phyloP scores from a whole-genome alignment of 2,113 vertebrate genomes.

The Lophius piscatorius region DNA sequence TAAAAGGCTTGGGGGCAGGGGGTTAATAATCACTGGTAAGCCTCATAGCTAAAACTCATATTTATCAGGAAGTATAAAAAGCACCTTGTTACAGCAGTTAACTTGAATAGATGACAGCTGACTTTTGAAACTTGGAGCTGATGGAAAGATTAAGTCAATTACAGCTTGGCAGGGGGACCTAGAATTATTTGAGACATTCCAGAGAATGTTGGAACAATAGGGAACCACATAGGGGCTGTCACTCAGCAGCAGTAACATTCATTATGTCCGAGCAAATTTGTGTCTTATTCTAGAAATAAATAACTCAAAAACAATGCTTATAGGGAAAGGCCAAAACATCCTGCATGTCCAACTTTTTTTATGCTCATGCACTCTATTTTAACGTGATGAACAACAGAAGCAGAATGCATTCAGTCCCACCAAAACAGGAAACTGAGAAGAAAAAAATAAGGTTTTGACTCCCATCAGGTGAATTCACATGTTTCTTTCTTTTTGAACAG shows the following conservation, averaged over 20 bases:
- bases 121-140: constrained; percentile 46
- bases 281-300: neutral
- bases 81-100: constrained; percentile 68
- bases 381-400: neutral
- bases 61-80: constrained; percentile 44
- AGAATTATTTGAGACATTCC: constrained; percentile 70
- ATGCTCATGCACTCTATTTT: constrained; percentile 14
- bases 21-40: constrained; percentile 53
- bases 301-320: constrained; percentile 1
- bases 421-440: constrained; percentile 11
- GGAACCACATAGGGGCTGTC: constrained; percentile 18
- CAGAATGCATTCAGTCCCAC: constrained; percentile 23
- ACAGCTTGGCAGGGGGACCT: constrained; percentile 56
- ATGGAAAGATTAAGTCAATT: constrained; percentile 79
- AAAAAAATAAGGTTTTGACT: constrained; percentile 12
- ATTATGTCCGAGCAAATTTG: constrained; percentile 22
- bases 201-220: constrained; percentile 49
- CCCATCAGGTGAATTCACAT: constrained; percentile 28
- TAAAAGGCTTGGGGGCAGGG: neutral
- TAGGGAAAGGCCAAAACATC: neutral
- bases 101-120: constrained; percentile 65
- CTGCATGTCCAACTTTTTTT: no score
- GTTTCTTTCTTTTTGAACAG: constrained; percentile 12
- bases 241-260: constrained; percentile 14
- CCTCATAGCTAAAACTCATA: constrained; percentile 33